Conservation (phyloP, 2,113 vertebrate genomes). For the Muntiacus reevesi region DNA sequence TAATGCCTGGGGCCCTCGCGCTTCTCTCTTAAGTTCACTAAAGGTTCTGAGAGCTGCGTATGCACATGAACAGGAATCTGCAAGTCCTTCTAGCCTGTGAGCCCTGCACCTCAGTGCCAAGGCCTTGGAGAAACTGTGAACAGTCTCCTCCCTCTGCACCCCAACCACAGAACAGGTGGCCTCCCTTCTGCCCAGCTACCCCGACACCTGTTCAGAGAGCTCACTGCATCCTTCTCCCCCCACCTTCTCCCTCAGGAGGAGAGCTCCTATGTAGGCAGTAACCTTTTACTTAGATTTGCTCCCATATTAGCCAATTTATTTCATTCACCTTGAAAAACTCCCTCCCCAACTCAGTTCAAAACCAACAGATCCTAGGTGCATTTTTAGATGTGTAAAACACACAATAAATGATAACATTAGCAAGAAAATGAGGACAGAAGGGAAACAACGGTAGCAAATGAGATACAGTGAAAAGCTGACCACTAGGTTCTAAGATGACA, state of each 20-base stretch:
- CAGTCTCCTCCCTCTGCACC: neutral
- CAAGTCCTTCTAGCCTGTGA: neutral
- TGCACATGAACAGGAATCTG: neutral
- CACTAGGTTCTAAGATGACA: neutral
- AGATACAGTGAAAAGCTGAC: neutral
- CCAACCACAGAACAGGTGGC: neutral
- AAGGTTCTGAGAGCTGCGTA: neutral
- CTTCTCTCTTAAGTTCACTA: neutral
- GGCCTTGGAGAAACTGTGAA: neutral
- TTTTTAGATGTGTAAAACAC: neutral
- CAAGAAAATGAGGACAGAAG: neutral
- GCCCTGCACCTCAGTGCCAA: neutral
- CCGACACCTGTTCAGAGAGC: neutral
- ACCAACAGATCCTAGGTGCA: neutral
- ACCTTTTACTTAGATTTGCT: neutral
- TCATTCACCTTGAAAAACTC: neutral
- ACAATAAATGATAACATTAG: neutral
- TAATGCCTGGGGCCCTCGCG: neutral
- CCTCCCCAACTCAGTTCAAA: neutral
- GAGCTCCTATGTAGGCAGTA: accelerated
- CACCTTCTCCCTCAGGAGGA: neutral
- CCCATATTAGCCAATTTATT: neutral
- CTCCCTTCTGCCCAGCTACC: neutral
- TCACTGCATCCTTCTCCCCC: neutral
- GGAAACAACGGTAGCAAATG: neutral